Percentiles rank a stretch among this genome's conserved stretches.
Evolutionary conservation across 2,888 invertebrate species (phyloP).

Genomic region (Xylota sylvarum): DNA sequence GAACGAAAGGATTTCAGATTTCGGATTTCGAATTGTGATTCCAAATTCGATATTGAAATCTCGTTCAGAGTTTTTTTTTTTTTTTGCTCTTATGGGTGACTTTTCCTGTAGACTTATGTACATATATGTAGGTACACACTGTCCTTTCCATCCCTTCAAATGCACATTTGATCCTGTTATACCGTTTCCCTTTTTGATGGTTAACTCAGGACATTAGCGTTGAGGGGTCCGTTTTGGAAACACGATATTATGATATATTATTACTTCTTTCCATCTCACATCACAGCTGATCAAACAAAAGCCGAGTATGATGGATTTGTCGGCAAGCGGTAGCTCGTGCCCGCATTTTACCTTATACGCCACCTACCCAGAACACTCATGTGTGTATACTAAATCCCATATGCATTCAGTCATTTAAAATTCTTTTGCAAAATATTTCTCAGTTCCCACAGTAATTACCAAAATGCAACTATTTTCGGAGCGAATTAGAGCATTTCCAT

Average conservation of each 20-base stretch:
- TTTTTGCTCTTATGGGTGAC: not conserved
- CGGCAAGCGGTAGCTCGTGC: constrained; percentile 66
- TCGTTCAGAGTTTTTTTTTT: constrained; percentile 36
- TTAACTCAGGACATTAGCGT: constrained; percentile 31
- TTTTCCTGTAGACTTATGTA: constrained; percentile 5
- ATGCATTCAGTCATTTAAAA: not conserved
- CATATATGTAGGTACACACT: not conserved
- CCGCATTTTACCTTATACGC: constrained; percentile 69
- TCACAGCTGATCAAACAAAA: constrained; percentile 74
- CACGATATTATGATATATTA: constrained; percentile 67
- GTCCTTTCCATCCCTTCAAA: constrained; percentile 25
- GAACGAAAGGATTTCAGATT: constrained; percentile 63
- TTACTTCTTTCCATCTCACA: constrained; percentile 56
- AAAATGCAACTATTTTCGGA: constrained; percentile 33
- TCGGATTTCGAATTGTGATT: constrained; percentile 51
- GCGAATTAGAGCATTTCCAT: constrained; percentile 61
- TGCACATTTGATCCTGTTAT: constrained; percentile 68
- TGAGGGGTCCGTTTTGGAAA: constrained; percentile 53
- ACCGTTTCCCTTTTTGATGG: constrained; percentile 70
- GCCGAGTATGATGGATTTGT: constrained; percentile 64
- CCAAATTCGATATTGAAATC: constrained; percentile 70
- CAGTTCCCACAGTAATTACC: constrained; percentile 70
- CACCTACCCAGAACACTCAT: constrained; percentile 37
- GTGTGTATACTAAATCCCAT: not conserved
- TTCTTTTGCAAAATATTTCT: constrained; percentile 31